Conservation (phyloP, 2,113 vertebrate genomes). For the Amphilophus citrinellus region DNA sequence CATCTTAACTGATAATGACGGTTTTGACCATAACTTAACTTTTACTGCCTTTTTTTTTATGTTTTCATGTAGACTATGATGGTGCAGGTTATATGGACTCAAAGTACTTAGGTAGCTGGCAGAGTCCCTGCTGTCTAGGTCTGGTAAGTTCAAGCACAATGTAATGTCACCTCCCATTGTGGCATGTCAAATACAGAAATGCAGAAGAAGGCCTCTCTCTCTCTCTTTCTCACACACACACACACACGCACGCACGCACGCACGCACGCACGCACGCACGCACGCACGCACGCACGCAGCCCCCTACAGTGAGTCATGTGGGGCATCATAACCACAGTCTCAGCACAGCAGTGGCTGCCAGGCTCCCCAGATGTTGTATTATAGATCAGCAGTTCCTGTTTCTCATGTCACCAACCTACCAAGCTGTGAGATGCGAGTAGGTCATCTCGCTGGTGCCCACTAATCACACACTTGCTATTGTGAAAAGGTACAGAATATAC, state of each 20-base stretch:
- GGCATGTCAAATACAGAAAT: constrained; percentile 9
- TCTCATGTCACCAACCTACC: not conserved
- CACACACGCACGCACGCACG: not conserved
- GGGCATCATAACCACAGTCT: constrained; percentile 30
- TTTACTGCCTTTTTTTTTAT: not conserved
- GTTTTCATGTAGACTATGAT: not conserved
- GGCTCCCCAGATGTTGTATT: constrained; percentile 26
- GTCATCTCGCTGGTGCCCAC: not conserved
- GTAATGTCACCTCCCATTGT: constrained; percentile 10
- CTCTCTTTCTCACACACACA: not conserved
- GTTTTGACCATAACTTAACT: not conserved
- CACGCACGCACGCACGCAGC: not conserved
- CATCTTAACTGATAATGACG: not conserved
- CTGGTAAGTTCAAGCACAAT: constrained; percentile 7
- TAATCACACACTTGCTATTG: not conserved
- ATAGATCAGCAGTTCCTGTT: constrained; percentile 34
- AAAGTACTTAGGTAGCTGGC: not conserved
- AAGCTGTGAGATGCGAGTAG: not conserved
- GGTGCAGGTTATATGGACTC: not conserved
- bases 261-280: not conserved
- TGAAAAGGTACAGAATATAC: not conserved
- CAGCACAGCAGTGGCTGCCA: not conserved
- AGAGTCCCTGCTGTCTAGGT: not conserved
- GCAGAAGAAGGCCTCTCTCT: constrained; percentile 9
- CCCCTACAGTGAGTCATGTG: constrained; percentile 42